Conservation (phyloP, 2,888 invertebrate genomes). For the Suillia variegata region DNA sequence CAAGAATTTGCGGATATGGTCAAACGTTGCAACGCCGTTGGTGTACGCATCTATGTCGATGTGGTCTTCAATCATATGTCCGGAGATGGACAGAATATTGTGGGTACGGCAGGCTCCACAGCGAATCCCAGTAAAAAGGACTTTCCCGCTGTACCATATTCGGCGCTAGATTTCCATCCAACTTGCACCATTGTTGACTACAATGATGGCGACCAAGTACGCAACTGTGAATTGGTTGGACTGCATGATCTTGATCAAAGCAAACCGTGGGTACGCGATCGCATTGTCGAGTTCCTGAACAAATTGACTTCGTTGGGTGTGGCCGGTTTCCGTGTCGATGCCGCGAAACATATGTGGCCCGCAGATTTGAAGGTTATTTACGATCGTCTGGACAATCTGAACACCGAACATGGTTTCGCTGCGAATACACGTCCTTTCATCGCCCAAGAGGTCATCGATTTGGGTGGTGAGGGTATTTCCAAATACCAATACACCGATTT, state of each 20-base stretch:
- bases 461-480: constrained; percentile 64
- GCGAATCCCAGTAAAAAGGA: constrained; percentile 64
- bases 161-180: background rate
- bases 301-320: background rate
- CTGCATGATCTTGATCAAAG: constrained; percentile 65
- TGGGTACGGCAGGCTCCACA: constrained; percentile 70
- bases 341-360: background rate
- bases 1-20: constrained; percentile 77
- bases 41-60: constrained; percentile 84
- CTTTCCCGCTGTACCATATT: background rate
- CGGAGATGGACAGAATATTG: constrained; percentile 53
- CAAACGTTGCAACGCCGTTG: constrained; percentile 75
- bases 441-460: constrained; percentile 78
- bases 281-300: background rate
- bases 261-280: background rate
- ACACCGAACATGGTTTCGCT: constrained; percentile 69
- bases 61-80: constrained; percentile 88
- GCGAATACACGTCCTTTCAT: constrained; percentile 70
- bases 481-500: constrained; percentile 63
- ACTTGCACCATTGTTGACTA: background rate
- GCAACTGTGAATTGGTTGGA: constrained; percentile 71
- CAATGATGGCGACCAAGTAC: constrained; percentile 64
- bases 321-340: background rate
- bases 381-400: constrained; percentile 67
- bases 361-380: constrained; percentile 54